phyloP scores from a whole-genome alignment of 2,888 invertebrate species.

The Acronicta psi region DNA sequence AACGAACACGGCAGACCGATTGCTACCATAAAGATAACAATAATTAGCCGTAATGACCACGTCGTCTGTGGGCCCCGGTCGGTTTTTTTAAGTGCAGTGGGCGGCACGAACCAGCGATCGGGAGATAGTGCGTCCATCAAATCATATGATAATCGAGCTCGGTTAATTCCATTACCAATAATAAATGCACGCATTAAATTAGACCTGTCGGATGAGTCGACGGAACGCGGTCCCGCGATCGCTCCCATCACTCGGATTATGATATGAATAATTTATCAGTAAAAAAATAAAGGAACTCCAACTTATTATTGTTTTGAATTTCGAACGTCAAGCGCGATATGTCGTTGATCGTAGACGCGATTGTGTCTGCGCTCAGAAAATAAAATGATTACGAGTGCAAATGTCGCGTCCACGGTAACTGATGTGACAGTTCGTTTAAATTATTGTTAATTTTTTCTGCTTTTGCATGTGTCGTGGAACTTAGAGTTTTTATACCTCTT shows the following conservation, averaged over 20 bases:
- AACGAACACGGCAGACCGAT: slow-evolving; percentile 81
- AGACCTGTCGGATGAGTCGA: slow-evolving; percentile 87
- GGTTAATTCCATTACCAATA: slow-evolving; percentile 89
- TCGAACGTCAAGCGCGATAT: slow-evolving; percentile 75
- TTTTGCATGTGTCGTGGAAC: slow-evolving; percentile 20
- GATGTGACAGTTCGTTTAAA: slow-evolving; percentile 55
- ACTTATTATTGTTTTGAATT: slow-evolving; percentile 86
- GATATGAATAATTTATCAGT: slow-evolving; percentile 88
- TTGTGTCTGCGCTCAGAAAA: slow-evolving; percentile 67
- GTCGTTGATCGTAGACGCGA: slow-evolving; percentile 75
- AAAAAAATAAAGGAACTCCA: slow-evolving; percentile 74
- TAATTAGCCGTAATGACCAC: slow-evolving; percentile 87
- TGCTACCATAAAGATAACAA: slow-evolving; percentile 88
- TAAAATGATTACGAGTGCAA: slow-evolving; percentile 66
- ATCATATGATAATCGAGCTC: slow-evolving; percentile 88
- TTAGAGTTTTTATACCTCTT: slow-evolving; percentile 29
- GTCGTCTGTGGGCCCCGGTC: slow-evolving; percentile 73
- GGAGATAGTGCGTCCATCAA: slow-evolving; percentile 88
- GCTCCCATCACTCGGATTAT: slow-evolving; percentile 87
- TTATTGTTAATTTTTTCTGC: slow-evolving; percentile 35
- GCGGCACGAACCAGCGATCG: slow-evolving; percentile 79
- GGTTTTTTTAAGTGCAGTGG: slow-evolving; percentile 81
- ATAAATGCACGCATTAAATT: slow-evolving; percentile 89
- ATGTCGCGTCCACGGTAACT: slow-evolving; percentile 60
- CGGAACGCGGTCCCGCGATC: slow-evolving; percentile 78